Percentiles rank a stretch among this genome's conserved stretches.
These are phyloP conservation scores for Drosophila simulans DNA, from an alignment of 1,140 invertebrate genomes.

Conservation along the genomic window DNA sequence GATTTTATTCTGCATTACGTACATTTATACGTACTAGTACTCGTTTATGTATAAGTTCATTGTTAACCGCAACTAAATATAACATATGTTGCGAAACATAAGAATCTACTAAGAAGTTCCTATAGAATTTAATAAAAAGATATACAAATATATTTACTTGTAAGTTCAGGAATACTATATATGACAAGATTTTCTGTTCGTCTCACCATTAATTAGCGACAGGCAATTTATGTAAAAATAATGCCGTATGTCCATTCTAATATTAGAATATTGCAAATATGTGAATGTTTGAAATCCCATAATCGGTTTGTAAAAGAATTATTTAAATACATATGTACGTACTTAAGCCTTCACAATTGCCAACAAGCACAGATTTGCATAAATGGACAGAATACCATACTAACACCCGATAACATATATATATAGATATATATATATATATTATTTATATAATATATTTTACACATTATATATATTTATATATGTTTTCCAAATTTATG, in stretches of 20 bases:
- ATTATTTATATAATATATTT: no score
- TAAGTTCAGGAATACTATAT: conserved; percentile 12
- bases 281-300: not conserved
- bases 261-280: not conserved
- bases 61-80: conserved; percentile 11
- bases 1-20: conserved; percentile 3
- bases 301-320: not conserved
- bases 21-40: conserved; percentile 6
- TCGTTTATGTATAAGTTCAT: conserved; percentile 18
- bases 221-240: not conserved
- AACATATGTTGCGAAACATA: conserved; percentile 25
- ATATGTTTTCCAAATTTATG: no score
- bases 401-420: not conserved
- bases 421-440: no score
- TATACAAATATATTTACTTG: conserved; percentile 24
- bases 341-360: conserved; percentile 16
- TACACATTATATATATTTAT: no score
- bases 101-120: conserved; percentile 67
- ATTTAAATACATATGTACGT: conserved; percentile 6
- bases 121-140: conserved; percentile 59
- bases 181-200: conserved; percentile 13
- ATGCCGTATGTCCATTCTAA: not conserved
- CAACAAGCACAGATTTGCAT: not conserved
- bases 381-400: not conserved
- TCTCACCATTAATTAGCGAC: not conserved